Conservation (phyloP, 2,888 invertebrate species). For the Caradrina clavipalpis region DNA sequence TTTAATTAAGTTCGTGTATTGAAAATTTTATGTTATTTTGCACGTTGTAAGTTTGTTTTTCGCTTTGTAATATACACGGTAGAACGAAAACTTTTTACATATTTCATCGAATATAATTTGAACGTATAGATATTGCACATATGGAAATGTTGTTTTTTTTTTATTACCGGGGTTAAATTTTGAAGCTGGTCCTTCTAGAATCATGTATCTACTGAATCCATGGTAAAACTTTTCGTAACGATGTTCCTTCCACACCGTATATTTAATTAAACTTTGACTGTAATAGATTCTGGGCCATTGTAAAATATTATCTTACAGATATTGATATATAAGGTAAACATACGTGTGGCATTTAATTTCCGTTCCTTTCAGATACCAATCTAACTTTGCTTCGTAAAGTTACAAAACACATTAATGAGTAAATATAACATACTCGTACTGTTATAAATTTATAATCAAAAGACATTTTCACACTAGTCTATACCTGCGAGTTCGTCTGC, state of each 20-base stretch:
- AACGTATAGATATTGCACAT: too few relatives aligned
- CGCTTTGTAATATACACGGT: neutral
- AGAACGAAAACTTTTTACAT: too few relatives aligned
- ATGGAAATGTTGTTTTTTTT: too few relatives aligned
- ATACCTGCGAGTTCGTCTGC: too few relatives aligned
- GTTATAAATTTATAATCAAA: too few relatives aligned
- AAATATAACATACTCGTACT: conserved; percentile 17
- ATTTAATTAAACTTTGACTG: conserved; percentile 21
- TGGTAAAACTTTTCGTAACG: too few relatives aligned
- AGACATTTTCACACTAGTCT: neutral
- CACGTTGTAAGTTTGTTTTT: conserved; percentile 13
- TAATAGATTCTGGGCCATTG: conserved; percentile 12
- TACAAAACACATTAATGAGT: conserved; percentile 32
- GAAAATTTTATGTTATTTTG: conserved; percentile 34
- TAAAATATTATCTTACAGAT: conserved; percentile 20
- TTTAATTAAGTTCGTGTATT: conserved; percentile 51
- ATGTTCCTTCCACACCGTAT: too few relatives aligned
- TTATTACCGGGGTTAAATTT: too few relatives aligned
- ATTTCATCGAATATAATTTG: too few relatives aligned
- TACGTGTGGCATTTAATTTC: conserved; percentile 41
- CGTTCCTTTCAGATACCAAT: conserved; percentile 27
- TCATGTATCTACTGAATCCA: too few relatives aligned
- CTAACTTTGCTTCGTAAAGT: conserved; percentile 43
- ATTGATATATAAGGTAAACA: conserved; percentile 44
- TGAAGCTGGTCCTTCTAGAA: too few relatives aligned